Conservation (phyloP, 1,140 invertebrate genomes). For the Drosophila nebulosa region DNA sequence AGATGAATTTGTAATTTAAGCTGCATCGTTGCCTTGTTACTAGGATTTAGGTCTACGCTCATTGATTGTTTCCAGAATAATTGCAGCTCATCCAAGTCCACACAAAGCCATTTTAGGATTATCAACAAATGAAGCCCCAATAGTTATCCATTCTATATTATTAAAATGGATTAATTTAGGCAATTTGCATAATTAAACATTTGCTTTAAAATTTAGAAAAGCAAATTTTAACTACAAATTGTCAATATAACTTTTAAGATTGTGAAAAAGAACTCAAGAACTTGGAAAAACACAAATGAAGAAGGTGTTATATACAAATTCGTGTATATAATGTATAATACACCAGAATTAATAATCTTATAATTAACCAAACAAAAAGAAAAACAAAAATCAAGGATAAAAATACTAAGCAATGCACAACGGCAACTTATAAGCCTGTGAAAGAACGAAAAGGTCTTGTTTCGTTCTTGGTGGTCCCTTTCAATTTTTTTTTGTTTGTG, state of each 20-base stretch:
- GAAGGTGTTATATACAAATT: neutral
- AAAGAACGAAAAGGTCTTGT: slow-evolving; percentile 12
- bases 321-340: slow-evolving; percentile 4
- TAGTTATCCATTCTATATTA: neutral
- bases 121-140: neutral
- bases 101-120: neutral
- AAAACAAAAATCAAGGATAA: neutral
- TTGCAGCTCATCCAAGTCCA: neutral
- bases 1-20: neutral
- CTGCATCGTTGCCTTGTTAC: neutral
- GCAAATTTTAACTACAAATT: neutral
- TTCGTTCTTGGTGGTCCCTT: slow-evolving; percentile 17
- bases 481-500: slow-evolving; percentile 15
- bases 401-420: slow-evolving; percentile 3
- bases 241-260: neutral
- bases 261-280: neutral
- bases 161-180: neutral
- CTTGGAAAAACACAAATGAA: neutral
- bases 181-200: neutral
- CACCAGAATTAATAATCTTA: neutral
- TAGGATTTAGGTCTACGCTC: neutral
- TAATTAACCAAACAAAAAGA: neutral
- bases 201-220: neutral
- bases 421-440: neutral
- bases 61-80: neutral